Evolutionary conservation across 1,140 invertebrate species (phyloP), one percentile per base, ranked within the genome.

Genomic region (Brachionus plicatilis): DNA sequence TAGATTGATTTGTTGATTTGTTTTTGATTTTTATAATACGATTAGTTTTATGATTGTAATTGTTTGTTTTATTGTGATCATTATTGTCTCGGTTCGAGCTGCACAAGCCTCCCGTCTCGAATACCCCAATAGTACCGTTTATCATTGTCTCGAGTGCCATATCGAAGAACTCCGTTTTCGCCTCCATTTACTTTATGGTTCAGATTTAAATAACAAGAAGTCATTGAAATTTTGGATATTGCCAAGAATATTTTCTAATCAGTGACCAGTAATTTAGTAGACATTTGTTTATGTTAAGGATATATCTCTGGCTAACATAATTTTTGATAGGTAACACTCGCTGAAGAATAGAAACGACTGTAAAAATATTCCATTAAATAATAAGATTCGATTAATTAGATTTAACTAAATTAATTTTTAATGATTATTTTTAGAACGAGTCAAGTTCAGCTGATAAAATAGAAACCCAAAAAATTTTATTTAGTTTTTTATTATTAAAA

Each of bases 391-490:
- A 60, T 60, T 60, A 60, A 60, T 60, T 60, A 60, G 20, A 60
- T 60, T 60, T 27, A 60, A 60, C 20, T 20, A 60, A 20, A 60
- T 60, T 60, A 60, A 60, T 60, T 60, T 60, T 60, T 60, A 60
- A 60, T 60, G 53, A 60, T 60, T 60, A 60, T 27, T 60, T 60
- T 60, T 11, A 20, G 20, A 60, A 60, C 53, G 53, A 60, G 53
- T 20, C 53, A 60, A 60, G 66, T 41, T 68, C 66, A 68, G 66
- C 66, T 68, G 66, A 68, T 68, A 68, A 68, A 68, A 68, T 68
- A 68, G 66, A 33, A 68, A 68, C 27, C 66, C 12, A 68, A 41
- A 68, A 37, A 68, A 33, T 41, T 68, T 41, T 68, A 33, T 68
- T 33, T 68, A 14, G 27, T 68, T 68, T 68, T 68, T 68, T 41